Evolutionary conservation across 2,888 invertebrate genomes (phyloP).

Genomic region (Tachina grossa): DNA sequence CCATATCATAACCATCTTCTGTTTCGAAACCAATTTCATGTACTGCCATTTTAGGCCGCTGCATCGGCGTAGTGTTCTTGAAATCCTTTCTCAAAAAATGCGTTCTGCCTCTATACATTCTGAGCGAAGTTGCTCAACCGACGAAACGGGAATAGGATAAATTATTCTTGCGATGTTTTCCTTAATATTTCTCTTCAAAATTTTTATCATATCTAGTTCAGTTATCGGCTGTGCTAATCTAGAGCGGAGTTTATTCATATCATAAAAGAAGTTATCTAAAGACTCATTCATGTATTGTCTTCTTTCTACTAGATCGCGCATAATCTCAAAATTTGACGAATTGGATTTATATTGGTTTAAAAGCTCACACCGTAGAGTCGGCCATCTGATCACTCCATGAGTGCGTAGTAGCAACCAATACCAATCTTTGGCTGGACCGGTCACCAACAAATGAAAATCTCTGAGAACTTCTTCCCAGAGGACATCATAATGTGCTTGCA

Average conservation of each 20-base stretch:
- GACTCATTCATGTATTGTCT: too few species aligned
- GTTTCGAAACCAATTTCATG: not conserved
- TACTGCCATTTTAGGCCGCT: not conserved
- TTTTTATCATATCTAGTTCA: constrained; percentile 19
- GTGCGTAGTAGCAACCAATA: not conserved
- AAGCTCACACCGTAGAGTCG: too few species aligned
- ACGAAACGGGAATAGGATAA: not conserved
- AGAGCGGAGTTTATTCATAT: constrained; percentile 11
- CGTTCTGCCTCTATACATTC: not conserved
- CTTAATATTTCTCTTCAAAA: not conserved
- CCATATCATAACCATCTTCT: not conserved
- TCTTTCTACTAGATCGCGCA: too few species aligned
- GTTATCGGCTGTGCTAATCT: constrained; percentile 10
- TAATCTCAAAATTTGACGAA: too few species aligned
- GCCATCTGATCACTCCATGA: too few species aligned
- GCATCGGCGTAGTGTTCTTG: not conserved
- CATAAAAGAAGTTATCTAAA: not conserved
- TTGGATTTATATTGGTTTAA: too few species aligned
- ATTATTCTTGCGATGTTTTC: not conserved
- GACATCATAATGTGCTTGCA: not conserved
- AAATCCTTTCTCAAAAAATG: not conserved
- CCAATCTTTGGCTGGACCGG: constrained; percentile 4
- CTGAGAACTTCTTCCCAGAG: not conserved
- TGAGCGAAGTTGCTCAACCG: not conserved
- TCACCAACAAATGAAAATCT: constrained; percentile 15